Evolutionary conservation across 2,888 invertebrate genomes (phyloP).

Genomic region (Metalampra italica): DNA sequence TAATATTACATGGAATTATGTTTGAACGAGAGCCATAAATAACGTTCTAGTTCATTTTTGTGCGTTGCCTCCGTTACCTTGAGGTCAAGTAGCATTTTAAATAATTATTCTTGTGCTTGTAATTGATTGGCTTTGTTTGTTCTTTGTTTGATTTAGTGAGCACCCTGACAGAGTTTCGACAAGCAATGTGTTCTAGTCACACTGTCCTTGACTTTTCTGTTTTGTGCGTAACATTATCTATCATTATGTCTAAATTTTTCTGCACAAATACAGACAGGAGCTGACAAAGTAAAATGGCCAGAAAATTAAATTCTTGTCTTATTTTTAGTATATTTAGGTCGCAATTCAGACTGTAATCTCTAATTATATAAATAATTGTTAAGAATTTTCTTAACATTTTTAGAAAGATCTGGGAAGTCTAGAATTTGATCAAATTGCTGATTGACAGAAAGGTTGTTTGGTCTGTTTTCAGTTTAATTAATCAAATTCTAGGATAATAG

Average conservation of each 20-base stretch:
- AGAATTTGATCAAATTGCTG: too few relatives aligned
- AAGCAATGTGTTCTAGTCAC: constrained; percentile 33
- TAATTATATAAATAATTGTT: too few relatives aligned
- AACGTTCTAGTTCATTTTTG: constrained; percentile 58
- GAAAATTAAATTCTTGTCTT: not conserved
- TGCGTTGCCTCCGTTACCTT: constrained; percentile 27
- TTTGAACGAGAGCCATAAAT: constrained; percentile 50
- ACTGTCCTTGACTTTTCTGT: constrained; percentile 30
- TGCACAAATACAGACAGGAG: not conserved
- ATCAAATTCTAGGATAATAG: too few relatives aligned
- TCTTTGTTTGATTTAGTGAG: constrained; percentile 49
- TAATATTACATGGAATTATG: constrained; percentile 56
- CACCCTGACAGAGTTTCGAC: constrained; percentile 30
- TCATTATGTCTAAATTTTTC: not conserved
- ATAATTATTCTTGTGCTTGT: constrained; percentile 45
- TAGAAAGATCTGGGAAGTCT: too few relatives aligned
- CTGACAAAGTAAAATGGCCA: not conserved
- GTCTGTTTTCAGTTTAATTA: too few relatives aligned
- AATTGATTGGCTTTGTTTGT: constrained; percentile 55
- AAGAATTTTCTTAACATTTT: not conserved
- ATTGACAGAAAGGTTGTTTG: too few relatives aligned
- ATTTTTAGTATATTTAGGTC: not conserved
- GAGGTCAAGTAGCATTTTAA: constrained; percentile 58
- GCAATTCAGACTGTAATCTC: too few relatives aligned
- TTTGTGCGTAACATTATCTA: constrained; percentile 4